Evolutionary conservation across 1,140 invertebrate species (phyloP).

Genomic region (Xylocopa sonorina): DNA sequence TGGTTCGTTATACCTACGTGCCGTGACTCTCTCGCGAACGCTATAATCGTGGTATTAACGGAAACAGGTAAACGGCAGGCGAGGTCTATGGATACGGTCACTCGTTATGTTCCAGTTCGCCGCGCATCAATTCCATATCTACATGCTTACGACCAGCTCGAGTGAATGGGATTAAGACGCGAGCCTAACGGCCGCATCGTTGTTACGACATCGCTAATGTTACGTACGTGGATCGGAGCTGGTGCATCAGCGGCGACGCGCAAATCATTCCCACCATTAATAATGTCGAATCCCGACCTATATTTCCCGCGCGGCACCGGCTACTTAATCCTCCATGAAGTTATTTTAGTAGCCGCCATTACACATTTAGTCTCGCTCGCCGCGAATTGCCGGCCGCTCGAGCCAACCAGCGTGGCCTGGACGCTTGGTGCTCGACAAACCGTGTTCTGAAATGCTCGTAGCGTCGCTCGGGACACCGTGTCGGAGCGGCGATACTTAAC

Average conservation of each 20-base stretch:
- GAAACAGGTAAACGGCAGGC: no score
- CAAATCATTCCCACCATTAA: constrained; percentile 16
- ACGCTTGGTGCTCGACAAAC: no score
- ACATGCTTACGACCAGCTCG: neutral
- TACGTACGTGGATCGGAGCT: constrained; percentile 12
- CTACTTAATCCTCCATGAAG: constrained; percentile 5
- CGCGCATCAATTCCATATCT: neutral
- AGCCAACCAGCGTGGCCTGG: no score
- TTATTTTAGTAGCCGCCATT: constrained; percentile 26
- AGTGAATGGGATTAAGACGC: constrained; percentile 19
- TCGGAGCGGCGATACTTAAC: no score
- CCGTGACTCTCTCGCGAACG: no score
- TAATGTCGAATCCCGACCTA: constrained; percentile 21
- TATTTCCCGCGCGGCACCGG: neutral
- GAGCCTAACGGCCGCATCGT: neutral
- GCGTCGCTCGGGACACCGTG: no score
- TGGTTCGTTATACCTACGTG: no score
- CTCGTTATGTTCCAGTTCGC: neutral
- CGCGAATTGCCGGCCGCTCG: neutral
- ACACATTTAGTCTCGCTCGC: neutral
- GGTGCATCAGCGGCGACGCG: neutral
- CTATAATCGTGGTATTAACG: no score
- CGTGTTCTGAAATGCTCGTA: no score
- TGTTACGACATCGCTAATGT: constrained; percentile 32
- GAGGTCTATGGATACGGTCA: no score